Evolutionary conservation across 1,140 invertebrate genomes (phyloP), one percentile per base, ranked within the genome.

Genomic region (Ctenoplectra terminalis): DNA sequence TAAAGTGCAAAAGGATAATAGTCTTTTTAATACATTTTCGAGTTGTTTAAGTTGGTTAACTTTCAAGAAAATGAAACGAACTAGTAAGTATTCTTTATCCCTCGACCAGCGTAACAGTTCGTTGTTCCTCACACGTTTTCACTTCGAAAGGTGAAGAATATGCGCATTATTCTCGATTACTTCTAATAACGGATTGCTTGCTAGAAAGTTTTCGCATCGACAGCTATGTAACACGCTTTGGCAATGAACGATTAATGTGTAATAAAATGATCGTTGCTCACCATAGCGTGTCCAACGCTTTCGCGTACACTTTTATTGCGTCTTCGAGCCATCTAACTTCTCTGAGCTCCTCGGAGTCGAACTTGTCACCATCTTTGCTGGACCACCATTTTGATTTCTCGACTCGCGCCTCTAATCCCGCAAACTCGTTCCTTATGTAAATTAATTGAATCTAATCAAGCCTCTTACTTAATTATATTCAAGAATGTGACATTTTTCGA

Each of bases 371-470:
- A 2, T 89, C 84, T 20, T 86, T 83, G 13, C 64, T 75, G 2
- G 67, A 17, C 91, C 92, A 92, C 86, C 91, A 93, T 63, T 88
- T 90, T 3, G 92, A 93, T 31, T 90, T 91, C 66, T 90, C 82
- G 0, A 93, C 88, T 80, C 79, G 87, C 9, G 13, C 66, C 54
- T 91, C 87, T 4, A 93, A 52, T 46, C 84, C 89, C 2, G 64
- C 29, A 11, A 92, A 87, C 34, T 91, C 88, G 66, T 90, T 90
- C 80, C 92, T 93, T n/a, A n/a, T n/a, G 64, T 13, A 26, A 40
- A 23, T 15, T 3, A 26, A 86, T 56, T 4, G 6, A 17, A 23
- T 40, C 40, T 4, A 40, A 40, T 40, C 40, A 40, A 9, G 40
- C 40, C 9, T 40, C 40, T 40, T 40, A n/a, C n/a, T n/a, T n/a